Evolutionary conservation across 2,888 invertebrate species (phyloP).

Genomic region (Leptinotarsa peninsularis): DNA sequence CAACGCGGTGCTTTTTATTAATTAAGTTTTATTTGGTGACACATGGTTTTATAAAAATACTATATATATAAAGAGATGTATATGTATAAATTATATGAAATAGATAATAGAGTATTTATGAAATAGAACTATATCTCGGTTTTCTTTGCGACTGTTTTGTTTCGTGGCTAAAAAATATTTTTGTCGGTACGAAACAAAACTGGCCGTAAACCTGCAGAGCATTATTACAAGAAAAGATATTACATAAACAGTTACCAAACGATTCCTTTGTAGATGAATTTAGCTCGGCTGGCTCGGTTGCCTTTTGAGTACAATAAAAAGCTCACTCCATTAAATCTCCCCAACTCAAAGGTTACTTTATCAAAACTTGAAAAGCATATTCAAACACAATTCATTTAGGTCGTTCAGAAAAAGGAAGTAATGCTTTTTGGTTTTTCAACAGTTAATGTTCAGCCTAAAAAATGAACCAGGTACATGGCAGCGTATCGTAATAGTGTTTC

Average conservation of each 20-base stretch:
- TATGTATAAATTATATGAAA: constrained; percentile 67
- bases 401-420: too few relatives aligned
- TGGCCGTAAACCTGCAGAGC: constrained; percentile 45
- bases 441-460: too few relatives aligned
- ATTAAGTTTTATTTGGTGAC: constrained; percentile 66
- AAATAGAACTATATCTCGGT: constrained; percentile 65
- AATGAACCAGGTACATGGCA: too few relatives aligned
- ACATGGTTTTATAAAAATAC: constrained; percentile 67
- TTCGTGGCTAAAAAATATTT: constrained; percentile 46
- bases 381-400: too few relatives aligned
- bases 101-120: constrained; percentile 65
- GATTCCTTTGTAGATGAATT: background rate
- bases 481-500: too few relatives aligned
- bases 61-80: constrained; percentile 66
- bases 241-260: constrained; percentile 52
- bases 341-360: too few relatives aligned
- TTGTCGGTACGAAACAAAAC: constrained; percentile 47
- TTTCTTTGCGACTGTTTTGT: constrained; percentile 55
- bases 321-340: too few relatives aligned
- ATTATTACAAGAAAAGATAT: constrained; percentile 51
- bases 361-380: too few relatives aligned
- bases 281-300: too few relatives aligned
- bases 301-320: too few relatives aligned
- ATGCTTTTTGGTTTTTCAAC: too few relatives aligned
- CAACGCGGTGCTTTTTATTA: constrained; percentile 56